These are phyloP conservation scores for rat (Rattus norvegicus) DNA, from an alignment of 2,113 vertebrate genomes.

Conservation along the genomic window DNA sequence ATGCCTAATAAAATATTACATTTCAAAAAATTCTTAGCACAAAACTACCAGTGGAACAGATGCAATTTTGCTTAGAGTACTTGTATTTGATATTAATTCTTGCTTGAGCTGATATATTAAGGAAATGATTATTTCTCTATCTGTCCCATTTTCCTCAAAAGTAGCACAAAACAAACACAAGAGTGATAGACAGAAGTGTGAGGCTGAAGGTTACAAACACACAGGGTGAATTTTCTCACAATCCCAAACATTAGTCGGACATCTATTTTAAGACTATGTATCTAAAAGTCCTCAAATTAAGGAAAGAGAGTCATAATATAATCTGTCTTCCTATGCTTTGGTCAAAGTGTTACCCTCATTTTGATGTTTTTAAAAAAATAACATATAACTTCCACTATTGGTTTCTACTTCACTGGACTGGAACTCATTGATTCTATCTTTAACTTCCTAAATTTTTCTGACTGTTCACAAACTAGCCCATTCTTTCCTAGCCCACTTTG, in stretches of 20 bases:
- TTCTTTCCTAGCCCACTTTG: slow-evolving; percentile 19
- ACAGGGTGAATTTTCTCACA: slow-evolving; percentile 37
- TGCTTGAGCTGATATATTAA: neutral
- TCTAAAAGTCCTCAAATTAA: neutral
- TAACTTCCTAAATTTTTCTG: slow-evolving; percentile 15
- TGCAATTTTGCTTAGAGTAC: neutral
- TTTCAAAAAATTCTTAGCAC: slow-evolving; percentile 34
- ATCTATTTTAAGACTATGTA: neutral
- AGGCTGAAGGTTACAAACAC: neutral
- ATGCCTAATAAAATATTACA: neutral
- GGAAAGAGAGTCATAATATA: neutral
- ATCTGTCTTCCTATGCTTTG: neutral
- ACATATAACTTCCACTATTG: neutral
- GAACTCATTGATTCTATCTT: neutral
- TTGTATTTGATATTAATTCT: neutral
- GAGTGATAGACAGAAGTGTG: neutral
- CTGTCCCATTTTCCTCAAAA: neutral
- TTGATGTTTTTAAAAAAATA: neutral
- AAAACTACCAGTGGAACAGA: neutral
- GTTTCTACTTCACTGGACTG: neutral
- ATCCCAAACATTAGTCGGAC: neutral
- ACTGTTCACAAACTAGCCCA: neutral
- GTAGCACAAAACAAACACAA: neutral
- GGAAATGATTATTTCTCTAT: neutral
- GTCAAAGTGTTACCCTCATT: neutral